phyloP scores from a whole-genome alignment of 2,797 vertebrate genomes.

The Megaceryle alcyon region DNA sequence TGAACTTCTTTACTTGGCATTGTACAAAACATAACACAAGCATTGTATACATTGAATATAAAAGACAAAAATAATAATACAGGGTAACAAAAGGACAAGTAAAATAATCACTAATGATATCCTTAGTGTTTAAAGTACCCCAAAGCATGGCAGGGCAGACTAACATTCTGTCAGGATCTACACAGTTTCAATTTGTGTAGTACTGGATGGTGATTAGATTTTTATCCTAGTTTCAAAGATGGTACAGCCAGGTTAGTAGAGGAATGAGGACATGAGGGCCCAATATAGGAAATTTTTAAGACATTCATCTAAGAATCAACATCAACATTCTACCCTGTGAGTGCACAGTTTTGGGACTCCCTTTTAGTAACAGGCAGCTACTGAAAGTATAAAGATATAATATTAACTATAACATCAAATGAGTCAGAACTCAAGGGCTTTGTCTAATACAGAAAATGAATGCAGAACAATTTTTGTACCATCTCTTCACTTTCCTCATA shows the following conservation, averaged over 20 bases:
- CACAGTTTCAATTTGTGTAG: neutral
- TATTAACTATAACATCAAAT: neutral
- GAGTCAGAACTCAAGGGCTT: neutral
- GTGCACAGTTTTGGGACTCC: neutral
- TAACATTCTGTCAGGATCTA: neutral
- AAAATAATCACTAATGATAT: neutral
- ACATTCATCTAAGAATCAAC: neutral
- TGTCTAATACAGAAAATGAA: neutral
- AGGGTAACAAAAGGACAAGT: neutral
- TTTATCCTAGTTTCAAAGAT: neutral
- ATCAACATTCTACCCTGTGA: accelerated
- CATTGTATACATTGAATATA: neutral
- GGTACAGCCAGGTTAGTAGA: neutral
- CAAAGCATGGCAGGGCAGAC: neutral
- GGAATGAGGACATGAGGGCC: neutral
- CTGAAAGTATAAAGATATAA: neutral
- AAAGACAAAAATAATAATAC: neutral
- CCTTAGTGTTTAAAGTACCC: neutral
- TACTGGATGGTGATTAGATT: neutral
- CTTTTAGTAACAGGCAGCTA: neutral
- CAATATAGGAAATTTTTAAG: neutral
- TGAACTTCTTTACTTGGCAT: neutral
- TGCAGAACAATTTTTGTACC: neutral
- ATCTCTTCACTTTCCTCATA: neutral
- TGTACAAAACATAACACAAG: neutral